phyloP scores from a whole-genome alignment of 2,888 invertebrate genomes.

The Lingula anatina region DNA sequence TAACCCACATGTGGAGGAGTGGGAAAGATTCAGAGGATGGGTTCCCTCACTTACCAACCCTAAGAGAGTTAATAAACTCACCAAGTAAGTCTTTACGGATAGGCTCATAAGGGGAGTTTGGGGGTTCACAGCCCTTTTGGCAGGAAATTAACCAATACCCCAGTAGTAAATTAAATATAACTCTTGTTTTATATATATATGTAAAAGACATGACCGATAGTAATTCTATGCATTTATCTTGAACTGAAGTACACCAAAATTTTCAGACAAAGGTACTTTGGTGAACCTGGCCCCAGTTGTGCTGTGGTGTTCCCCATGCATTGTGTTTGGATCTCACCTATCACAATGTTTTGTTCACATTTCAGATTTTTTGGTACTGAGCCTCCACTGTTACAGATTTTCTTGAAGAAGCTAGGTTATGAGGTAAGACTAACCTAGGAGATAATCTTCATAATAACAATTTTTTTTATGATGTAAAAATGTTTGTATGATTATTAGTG shows the following conservation, averaged over 20 bases:
- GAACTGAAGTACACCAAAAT: no score
- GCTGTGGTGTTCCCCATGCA: background rate
- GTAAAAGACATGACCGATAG: no score
- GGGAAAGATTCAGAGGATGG: constrained; percentile 47
- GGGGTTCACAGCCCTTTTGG: no score
- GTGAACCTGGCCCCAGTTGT: background rate
- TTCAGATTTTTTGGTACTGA: constrained; percentile 81
- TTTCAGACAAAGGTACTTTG: background rate
- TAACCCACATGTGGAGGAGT: constrained; percentile 20
- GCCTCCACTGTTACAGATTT: constrained; percentile 81
- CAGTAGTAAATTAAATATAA: no score
- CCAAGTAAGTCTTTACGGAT: constrained; percentile 62
- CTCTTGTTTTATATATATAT: no score
- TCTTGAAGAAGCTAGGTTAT: constrained; percentile 85
- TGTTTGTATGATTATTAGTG: no score
- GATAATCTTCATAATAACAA: no score
- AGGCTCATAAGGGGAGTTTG: no score
- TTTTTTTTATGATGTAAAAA: no score
- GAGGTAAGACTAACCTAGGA: constrained; percentile 59
- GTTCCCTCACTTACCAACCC: constrained; percentile 70
- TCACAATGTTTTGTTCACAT: constrained; percentile 11
- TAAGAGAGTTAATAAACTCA: constrained; percentile 77
- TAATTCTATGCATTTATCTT: no score
- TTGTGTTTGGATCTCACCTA: background rate
- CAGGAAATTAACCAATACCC: no score